phyloP scores from a whole-genome alignment of 2,797 vertebrate species.

The Thaleichthys pacificus region DNA sequence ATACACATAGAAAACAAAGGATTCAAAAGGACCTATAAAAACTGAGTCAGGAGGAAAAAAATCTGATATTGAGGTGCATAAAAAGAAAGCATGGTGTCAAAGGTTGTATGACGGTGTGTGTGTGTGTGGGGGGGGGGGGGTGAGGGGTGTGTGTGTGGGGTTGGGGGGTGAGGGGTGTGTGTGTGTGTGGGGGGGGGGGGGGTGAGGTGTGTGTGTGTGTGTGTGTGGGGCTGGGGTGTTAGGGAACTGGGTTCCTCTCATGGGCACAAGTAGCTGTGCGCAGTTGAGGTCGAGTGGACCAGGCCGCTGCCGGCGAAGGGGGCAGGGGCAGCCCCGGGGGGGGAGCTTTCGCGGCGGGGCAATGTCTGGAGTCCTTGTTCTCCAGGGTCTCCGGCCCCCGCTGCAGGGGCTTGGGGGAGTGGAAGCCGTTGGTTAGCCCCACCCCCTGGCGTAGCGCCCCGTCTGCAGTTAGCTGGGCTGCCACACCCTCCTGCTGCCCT shows the following conservation, averaged over 20 bases:
- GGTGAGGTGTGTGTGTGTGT: no score
- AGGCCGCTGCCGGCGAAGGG: constrained; percentile 74
- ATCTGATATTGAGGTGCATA: constrained; percentile 59
- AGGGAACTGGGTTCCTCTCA: constrained; percentile 40
- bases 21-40: constrained; percentile 64
- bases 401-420: constrained; percentile 62
- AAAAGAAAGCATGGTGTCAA: constrained; percentile 56
- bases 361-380: constrained; percentile 72
- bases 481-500: constrained; percentile 48
- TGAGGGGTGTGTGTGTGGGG: neutral
- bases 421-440: constrained; percentile 82
- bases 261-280: constrained; percentile 76
- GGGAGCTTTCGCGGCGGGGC: constrained; percentile 66
- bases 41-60: constrained; percentile 54
- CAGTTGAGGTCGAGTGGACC: constrained; percentile 74
- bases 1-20: constrained; percentile 65
- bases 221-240: no score
- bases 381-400: constrained; percentile 65
- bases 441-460: constrained; percentile 45
- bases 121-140: neutral
- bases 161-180: constrained; percentile 9
- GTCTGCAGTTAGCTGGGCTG: constrained; percentile 41
- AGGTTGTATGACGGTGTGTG: constrained; percentile 33
- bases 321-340: constrained; percentile 49
- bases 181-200: constrained; percentile 3